A percentile compares a stretch with the other conserved stretches of the same genome.
phyloP scores from a whole-genome alignment of 2,797 vertebrate genomes.

The Myotis vivesi region DNA sequence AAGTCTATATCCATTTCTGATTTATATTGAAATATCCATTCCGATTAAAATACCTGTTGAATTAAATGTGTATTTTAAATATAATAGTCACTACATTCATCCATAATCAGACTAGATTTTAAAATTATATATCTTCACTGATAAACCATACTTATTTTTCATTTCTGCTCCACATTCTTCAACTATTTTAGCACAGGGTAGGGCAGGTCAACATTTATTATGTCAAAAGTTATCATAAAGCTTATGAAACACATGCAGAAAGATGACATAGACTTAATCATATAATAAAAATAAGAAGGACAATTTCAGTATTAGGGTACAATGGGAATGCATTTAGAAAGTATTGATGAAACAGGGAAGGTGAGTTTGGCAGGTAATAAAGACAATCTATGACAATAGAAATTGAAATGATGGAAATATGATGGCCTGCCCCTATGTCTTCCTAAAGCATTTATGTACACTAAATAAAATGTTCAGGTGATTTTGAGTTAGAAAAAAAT shows the following conservation, averaged over 20 bases:
- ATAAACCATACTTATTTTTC: neutral
- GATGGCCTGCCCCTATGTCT: accelerated
- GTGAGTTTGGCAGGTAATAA: neutral
- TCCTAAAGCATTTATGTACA: neutral
- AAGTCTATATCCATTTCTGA: neutral
- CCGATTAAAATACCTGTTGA: neutral
- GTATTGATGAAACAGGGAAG: neutral
- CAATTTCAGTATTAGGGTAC: neutral
- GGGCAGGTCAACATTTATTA: neutral
- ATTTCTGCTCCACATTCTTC: neutral
- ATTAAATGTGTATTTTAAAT: neutral
- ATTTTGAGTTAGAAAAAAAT: neutral
- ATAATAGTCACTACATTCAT: neutral
- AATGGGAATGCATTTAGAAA: neutral
- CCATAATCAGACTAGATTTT: neutral
- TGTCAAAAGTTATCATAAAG: neutral
- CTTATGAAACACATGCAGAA: neutral
- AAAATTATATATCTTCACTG: neutral
- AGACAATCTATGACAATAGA: neutral
- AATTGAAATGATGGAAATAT: neutral
- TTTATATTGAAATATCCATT: neutral
- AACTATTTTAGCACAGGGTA: neutral
- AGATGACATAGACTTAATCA: neutral
- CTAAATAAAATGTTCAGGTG: neutral
- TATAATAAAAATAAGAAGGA: neutral